A percentile compares a stretch with the other conserved stretches of the same genome.
These are phyloP conservation scores for Cyaniris semiargus DNA, from an alignment of 2,888 invertebrate species.

Conservation along the genomic window DNA sequence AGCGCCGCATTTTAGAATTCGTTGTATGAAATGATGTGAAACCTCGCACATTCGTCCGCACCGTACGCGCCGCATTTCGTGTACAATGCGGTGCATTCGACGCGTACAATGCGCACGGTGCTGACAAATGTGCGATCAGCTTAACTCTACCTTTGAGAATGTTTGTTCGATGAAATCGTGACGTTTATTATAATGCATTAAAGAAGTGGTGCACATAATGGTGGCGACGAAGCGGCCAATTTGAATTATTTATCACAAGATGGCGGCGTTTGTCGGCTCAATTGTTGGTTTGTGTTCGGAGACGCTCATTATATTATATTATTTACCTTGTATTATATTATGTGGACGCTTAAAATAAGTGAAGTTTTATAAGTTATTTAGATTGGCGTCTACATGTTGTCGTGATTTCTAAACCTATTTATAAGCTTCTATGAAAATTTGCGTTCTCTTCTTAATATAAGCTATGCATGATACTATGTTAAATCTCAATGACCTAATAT, in stretches of 20 bases:
- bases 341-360: neutral
- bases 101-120: too few relatives aligned
- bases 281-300: neutral
- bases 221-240: neutral
- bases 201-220: neutral
- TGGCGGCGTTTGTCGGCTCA: slow-evolving; percentile 2
- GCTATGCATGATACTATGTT: too few relatives aligned
- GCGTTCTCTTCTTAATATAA: too few relatives aligned
- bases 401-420: too few relatives aligned
- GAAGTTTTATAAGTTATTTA: neutral
- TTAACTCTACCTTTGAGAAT: neutral
- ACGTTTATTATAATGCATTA: slow-evolving; percentile 8
- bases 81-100: too few relatives aligned
- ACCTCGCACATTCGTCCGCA: too few relatives aligned
- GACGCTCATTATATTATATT: neutral
- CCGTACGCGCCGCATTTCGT: too few relatives aligned
- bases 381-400: neutral
- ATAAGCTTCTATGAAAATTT: too few relatives aligned
- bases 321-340: slow-evolving; percentile 1
- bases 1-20: too few relatives aligned
- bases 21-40: too few relatives aligned
- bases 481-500: too few relatives aligned
- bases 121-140: too few relatives aligned
- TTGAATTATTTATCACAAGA: slow-evolving; percentile 20
- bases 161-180: neutral